Percentiles rank a stretch among this genome's conserved stretches.
Evolutionary conservation across 2,113 vertebrate species (phyloP).

Genomic region (Stomatorhinus ivindoensis): DNA sequence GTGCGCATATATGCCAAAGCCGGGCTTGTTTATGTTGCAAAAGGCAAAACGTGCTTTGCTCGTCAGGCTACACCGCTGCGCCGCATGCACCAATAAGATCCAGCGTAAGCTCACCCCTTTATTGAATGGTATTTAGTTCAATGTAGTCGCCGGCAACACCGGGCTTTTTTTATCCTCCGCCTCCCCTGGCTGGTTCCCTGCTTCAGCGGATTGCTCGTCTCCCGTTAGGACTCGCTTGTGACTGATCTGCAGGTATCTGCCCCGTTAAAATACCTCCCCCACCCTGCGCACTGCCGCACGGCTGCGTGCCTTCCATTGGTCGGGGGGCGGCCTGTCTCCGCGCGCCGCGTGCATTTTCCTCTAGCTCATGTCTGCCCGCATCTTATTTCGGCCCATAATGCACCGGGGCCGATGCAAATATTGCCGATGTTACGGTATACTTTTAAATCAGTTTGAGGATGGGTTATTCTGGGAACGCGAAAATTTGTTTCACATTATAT

Average conservation of each 20-base stretch:
- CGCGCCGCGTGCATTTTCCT: conserved; percentile 64
- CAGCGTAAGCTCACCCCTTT: neutral
- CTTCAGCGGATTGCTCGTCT: neutral
- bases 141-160: neutral
- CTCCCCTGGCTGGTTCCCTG: conserved; percentile 18
- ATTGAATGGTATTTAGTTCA: neutral
- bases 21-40: neutral
- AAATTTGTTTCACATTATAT: neutral
- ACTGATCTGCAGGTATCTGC: conserved; percentile 41
- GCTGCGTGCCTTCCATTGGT: conserved; percentile 62
- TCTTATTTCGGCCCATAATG: conserved; percentile 92
- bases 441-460: neutral
- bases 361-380: conserved; percentile 67
- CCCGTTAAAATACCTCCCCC: conserved; percentile 64
- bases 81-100: neutral
- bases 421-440: neutral
- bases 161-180: neutral
- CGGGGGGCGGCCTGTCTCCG: conserved; percentile 38
- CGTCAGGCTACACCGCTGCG: neutral
- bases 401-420: conserved; percentile 44
- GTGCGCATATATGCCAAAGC: neutral
- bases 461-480: neutral
- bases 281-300: conserved; percentile 56
- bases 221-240: conserved; percentile 23
- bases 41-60: neutral